A percentile compares a stretch with the other conserved stretches of the same genome.
Evolutionary conservation across 64 coral and sea anemone genomes (phyloP).

Genomic region (Acropora tenuis): DNA sequence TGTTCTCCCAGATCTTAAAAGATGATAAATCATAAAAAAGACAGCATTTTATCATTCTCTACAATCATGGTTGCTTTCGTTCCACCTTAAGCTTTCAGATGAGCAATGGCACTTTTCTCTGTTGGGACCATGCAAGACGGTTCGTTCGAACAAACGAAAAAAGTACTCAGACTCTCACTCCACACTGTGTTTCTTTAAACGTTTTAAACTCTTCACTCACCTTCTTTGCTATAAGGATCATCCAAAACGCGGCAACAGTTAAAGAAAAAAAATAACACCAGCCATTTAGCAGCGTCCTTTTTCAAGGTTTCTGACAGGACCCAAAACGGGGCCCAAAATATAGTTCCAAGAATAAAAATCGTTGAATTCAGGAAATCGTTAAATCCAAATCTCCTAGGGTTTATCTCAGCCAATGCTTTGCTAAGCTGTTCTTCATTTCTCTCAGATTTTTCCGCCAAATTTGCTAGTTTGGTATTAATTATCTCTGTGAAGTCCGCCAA

Average conservation of each 20-base stretch:
- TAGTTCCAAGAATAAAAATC: background rate
- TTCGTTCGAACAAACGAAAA: no score
- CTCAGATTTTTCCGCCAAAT: background rate
- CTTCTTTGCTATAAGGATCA: background rate
- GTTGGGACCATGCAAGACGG: no score
- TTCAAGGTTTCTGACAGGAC: background rate
- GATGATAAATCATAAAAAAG: no score
- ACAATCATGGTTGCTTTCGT: no score
- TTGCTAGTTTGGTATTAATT: slow-evolving; percentile 26
- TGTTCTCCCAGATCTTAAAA: no score
- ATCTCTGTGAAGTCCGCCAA: slow-evolving; percentile 67
- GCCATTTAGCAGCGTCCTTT: background rate
- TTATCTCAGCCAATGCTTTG: background rate
- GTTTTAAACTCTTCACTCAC: background rate
- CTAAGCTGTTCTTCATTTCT: background rate
- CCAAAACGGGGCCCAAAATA: background rate
- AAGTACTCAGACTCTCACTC: no score
- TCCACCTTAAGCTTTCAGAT: no score
- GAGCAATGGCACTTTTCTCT: no score
- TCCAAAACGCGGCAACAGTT: slow-evolving; percentile 8
- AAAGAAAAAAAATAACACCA: background rate
- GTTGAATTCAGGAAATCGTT: slow-evolving; percentile 4
- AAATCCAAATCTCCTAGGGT: background rate
- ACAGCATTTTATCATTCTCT: no score
- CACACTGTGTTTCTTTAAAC: no score